These are phyloP conservation scores for Pangasius sanitwongsei DNA, from an alignment of 2,797 vertebrate genomes.

Conservation along the genomic window DNA sequence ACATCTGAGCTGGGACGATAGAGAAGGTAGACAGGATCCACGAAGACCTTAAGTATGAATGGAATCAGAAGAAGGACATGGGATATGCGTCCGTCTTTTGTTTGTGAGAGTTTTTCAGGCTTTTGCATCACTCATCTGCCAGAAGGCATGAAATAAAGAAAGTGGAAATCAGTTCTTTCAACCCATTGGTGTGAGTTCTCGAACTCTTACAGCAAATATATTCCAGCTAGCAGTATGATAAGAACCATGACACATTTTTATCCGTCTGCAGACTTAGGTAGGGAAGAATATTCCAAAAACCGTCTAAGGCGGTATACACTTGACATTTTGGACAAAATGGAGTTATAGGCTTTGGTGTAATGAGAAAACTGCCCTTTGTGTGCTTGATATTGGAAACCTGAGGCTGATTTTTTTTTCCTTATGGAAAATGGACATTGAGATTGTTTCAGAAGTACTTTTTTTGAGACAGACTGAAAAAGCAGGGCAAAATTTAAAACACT, in stretches of 20 bases:
- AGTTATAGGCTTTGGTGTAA: conserved; percentile 8
- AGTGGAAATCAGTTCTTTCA: conserved; percentile 25
- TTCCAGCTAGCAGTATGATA: background rate
- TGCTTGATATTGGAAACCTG: conserved; percentile 1
- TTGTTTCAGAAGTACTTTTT: background rate
- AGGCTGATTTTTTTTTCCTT: background rate
- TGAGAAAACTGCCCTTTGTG: conserved; percentile 30
- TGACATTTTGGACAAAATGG: conserved; percentile 36
- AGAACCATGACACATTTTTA: background rate
- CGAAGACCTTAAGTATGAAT: conserved; percentile 44
- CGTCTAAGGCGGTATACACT: background rate
- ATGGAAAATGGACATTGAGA: background rate
- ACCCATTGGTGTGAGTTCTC: background rate
- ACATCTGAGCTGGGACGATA: conserved; percentile 73
- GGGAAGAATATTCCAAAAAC: background rate
- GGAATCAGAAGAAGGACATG: conserved; percentile 17
- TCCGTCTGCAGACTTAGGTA: background rate
- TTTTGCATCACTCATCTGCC: conserved; percentile 49
- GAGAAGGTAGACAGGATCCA: conserved; percentile 46
- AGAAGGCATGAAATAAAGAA: conserved; percentile 29
- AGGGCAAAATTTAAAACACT: background rate
- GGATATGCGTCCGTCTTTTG: conserved; percentile 29
- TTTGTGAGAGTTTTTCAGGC: conserved; percentile 33
- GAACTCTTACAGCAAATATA: background rate
- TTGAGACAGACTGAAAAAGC: background rate